Evolutionary conservation across 1,140 invertebrate genomes (phyloP).

Genomic region (Trialeurodes vaporariorum): DNA sequence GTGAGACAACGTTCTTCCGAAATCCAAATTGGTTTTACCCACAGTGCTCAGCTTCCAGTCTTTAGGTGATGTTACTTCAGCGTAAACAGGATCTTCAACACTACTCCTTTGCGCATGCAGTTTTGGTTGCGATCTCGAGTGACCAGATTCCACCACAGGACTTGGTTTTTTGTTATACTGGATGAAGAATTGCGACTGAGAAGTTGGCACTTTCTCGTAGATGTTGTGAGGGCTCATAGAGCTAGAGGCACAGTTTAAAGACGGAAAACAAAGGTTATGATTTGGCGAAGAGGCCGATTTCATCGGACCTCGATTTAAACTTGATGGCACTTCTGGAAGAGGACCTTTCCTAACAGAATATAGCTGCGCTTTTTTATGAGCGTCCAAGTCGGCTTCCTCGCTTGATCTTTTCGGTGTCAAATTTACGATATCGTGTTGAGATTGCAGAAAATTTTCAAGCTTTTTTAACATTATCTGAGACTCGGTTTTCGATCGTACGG

Average conservation of each 20-base stretch:
- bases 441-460: not conserved
- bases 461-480: not conserved
- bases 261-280: not conserved
- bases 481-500: not conserved
- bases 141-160: not conserved
- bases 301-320: not conserved
- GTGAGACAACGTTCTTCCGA: not conserved
- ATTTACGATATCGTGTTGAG: not conserved
- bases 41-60: not conserved
- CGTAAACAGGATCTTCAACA: not conserved
- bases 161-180: not conserved
- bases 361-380: not conserved
- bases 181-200: not conserved
- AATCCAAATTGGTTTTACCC: not conserved
- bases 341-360: not conserved
- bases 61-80: not conserved
- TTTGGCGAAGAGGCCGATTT: not conserved
- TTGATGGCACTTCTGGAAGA: not conserved
- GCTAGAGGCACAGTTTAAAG: not conserved
- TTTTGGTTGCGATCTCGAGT: not conserved
- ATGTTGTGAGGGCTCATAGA: not conserved
- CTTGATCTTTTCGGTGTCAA: not conserved
- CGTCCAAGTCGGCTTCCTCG: not conserved
- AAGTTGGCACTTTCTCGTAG: not conserved
- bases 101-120: not conserved